Conservation (phyloP, 2,888 invertebrate species). For the Tuberolachnus salignus region DNA sequence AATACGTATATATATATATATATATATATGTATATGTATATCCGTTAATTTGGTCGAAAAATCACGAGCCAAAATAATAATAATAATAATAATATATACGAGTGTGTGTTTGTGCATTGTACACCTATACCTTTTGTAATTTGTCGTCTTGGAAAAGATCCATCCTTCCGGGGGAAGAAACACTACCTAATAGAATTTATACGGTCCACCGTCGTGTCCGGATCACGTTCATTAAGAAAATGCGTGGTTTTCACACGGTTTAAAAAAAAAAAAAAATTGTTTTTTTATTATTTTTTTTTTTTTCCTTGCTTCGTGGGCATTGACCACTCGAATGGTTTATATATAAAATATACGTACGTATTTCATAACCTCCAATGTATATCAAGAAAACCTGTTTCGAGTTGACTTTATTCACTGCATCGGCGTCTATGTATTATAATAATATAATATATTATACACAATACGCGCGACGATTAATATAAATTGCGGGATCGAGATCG, state of each 20-base stretch:
- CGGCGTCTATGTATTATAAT: too few species aligned
- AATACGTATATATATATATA: too few species aligned
- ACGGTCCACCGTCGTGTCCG: neutral
- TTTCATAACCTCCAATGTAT: neutral
- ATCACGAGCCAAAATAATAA: slow-evolving; percentile 5
- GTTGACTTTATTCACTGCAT: neutral
- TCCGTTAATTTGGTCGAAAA: neutral
- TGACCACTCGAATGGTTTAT: neutral
- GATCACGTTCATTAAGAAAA: neutral
- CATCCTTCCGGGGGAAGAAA: neutral
- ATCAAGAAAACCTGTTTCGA: neutral
- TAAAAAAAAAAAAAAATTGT: too few species aligned
- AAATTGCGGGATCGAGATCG: too few species aligned
- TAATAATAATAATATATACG: neutral
- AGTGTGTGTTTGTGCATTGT: too few species aligned
- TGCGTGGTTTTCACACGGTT: slow-evolving; percentile 1
- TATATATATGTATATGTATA: too few species aligned
- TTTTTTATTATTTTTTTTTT: too few species aligned
- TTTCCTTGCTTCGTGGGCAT: neutral
- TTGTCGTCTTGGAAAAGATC: neutral
- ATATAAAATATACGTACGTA: neutral
- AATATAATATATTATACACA: too few species aligned
- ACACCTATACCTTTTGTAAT: too few species aligned
- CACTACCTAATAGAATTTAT: neutral
- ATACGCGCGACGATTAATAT: too few species aligned